A percentile compares a stretch with the other conserved stretches of the same genome.
phyloP scores from a whole-genome alignment of 2,888 invertebrate genomes.

The Griposia aprilina region DNA sequence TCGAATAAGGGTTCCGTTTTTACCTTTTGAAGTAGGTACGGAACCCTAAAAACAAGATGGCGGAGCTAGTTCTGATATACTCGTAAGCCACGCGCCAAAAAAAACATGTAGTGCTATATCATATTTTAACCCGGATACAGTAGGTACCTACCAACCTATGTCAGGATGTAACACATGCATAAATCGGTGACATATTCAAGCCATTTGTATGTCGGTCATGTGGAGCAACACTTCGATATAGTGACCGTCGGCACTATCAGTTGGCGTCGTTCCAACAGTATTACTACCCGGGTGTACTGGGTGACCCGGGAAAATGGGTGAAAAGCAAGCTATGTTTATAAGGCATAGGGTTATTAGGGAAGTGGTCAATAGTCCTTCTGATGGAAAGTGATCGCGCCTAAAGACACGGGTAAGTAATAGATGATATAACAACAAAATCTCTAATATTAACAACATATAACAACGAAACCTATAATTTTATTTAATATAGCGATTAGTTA shows the following conservation, averaged over 20 bases:
- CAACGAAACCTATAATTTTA: too few relatives aligned
- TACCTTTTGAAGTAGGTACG: too few relatives aligned
- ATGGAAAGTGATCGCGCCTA: neutral
- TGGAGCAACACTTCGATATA: slow-evolving; percentile 47
- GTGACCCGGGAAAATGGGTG: slow-evolving; percentile 26
- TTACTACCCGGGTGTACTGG: slow-evolving; percentile 28
- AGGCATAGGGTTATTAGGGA: neutral
- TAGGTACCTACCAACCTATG: neutral
- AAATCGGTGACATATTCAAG: slow-evolving; percentile 1
- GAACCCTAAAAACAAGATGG: too few relatives aligned
- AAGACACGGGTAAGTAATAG: rapidly evolving
- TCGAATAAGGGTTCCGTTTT: too few relatives aligned
- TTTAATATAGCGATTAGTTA: too few relatives aligned
- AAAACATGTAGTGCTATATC: neutral
- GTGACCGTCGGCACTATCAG: slow-evolving; percentile 47
- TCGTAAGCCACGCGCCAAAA: too few relatives aligned
- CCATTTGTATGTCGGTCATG: slow-evolving; percentile 32
- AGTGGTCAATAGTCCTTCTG: neutral
- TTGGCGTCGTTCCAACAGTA: slow-evolving; percentile 59
- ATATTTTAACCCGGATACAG: neutral
- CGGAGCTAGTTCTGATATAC: too few relatives aligned
- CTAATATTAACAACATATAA: too few relatives aligned
- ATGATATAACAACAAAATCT: too few relatives aligned
- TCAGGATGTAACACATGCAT: neutral
- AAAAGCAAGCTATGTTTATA: slow-evolving; percentile 4